Percentiles rank a stretch among this genome's conserved stretches.
Evolutionary conservation across 2,113 vertebrate genomes (phyloP).

Genomic region (Ibidorhyncha struthersii): DNA sequence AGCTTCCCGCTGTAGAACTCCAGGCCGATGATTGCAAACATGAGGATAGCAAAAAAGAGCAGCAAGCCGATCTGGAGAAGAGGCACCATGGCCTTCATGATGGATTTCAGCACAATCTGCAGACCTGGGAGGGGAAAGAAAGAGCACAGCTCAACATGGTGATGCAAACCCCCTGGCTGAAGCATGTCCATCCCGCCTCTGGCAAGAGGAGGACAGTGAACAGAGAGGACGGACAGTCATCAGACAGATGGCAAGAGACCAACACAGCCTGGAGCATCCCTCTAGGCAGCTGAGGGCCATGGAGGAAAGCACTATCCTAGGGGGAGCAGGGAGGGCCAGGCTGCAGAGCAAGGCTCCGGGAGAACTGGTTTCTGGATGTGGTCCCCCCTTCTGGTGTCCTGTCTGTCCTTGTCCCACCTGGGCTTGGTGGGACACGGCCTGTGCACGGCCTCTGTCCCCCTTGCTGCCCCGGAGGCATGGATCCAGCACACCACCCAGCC

Average conservation of each 20-base stretch:
- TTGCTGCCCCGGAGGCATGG: accelerated
- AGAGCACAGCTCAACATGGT: neutral
- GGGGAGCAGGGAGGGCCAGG: neutral
- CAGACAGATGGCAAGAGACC: neutral
- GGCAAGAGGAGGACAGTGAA: neutral
- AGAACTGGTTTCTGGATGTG: neutral
- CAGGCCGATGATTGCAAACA: constrained; percentile 98
- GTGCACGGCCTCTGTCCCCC: neutral
- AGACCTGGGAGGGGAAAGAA: constrained; percentile 77
- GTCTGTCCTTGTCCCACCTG: neutral
- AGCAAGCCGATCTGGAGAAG: constrained; percentile 96
- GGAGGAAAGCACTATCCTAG: neutral
- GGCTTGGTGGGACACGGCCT: neutral
- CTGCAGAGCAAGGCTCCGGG: neutral
- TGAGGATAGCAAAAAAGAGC: constrained; percentile 98
- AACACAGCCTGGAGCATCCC: neutral
- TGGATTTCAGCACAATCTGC: constrained; percentile 98
- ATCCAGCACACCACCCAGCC: neutral
- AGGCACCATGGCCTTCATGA: constrained; percentile 99
- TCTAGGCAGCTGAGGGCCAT: neutral
- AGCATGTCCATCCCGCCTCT: neutral
- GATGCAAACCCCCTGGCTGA: neutral
- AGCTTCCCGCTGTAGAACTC: constrained; percentile 98
- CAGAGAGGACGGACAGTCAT: neutral
- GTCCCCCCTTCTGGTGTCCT: neutral